Evolutionary conservation across 2,113 vertebrate genomes (phyloP).

Genomic region (Urocitellus parryii): DNA sequence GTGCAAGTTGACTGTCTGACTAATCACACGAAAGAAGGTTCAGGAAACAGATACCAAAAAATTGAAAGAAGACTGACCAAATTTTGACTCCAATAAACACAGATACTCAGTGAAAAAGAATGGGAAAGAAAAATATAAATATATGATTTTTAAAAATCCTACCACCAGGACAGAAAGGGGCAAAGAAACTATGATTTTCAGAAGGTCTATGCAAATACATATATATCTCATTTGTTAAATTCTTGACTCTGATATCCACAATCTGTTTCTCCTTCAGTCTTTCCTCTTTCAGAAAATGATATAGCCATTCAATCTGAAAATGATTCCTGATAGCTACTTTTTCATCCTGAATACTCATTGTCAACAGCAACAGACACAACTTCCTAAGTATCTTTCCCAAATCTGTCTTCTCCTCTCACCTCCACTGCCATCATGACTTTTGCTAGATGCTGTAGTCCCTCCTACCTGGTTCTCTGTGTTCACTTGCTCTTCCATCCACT

Average conservation of each 20-base stretch:
- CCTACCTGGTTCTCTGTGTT: too few relatives aligned
- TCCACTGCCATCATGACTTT: neutral
- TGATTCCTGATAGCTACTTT: neutral
- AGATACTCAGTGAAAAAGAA: neutral
- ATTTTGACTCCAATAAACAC: neutral
- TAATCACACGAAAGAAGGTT: neutral
- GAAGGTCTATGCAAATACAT: neutral
- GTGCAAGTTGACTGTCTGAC: neutral
- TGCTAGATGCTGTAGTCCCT: accelerated
- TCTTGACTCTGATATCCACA: neutral
- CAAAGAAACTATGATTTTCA: neutral
- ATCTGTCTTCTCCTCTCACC: neutral
- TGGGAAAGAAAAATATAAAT: neutral
- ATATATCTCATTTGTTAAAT: neutral
- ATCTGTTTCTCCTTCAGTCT: neutral
- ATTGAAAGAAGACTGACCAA: neutral
- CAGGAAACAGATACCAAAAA: neutral
- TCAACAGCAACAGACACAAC: neutral
- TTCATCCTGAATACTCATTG: neutral
- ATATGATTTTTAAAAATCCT: neutral
- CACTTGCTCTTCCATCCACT: neutral
- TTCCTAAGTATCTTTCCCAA: neutral
- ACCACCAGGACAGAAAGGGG: neutral
- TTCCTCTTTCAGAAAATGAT: conserved; percentile 16
- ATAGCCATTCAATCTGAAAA: neutral